A percentile compares a stretch with the other conserved stretches of the same genome.
Evolutionary conservation across 2,888 invertebrate genomes (phyloP).

Genomic region (Rhabditophanes sp.): DNA sequence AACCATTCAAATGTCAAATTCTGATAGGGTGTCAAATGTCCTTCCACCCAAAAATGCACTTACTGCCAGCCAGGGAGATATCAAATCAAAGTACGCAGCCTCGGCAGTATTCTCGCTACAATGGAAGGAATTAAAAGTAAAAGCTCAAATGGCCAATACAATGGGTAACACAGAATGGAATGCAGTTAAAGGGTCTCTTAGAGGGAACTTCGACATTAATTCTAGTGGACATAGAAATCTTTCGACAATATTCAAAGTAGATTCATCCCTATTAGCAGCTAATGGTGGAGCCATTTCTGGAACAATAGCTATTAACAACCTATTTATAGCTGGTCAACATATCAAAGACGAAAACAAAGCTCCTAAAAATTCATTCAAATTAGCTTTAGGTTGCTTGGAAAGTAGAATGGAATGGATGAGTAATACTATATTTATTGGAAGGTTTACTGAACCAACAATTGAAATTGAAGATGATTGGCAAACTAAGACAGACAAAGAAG

Average conservation of each 20-base stretch:
- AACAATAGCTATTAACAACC: conserved; percentile 71
- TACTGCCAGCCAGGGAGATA: neutral
- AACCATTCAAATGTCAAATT: conserved; percentile 1
- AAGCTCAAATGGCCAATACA: conserved; percentile 96
- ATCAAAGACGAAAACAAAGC: conserved; percentile 10
- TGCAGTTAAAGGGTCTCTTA: conserved; percentile 22
- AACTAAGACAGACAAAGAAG: conserved; percentile 6
- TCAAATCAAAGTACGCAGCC: neutral
- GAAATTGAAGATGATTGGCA: conserved; percentile 16
- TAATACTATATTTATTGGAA: conserved; percentile 75
- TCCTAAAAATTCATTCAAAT: conserved; percentile 21
- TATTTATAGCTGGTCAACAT: conserved; percentile 50
- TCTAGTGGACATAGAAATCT: conserved; percentile 24
- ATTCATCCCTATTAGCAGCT: conserved; percentile 73
- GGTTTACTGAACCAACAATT: conserved; percentile 50
- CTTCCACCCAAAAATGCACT: conserved; percentile 1
- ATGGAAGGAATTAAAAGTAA: conserved; percentile 78
- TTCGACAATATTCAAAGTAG: conserved; percentile 19
- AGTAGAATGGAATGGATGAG: conserved; percentile 93
- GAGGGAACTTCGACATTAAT: conserved; percentile 19
- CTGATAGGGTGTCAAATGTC: neutral
- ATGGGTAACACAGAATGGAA: conserved; percentile 86
- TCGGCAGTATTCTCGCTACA: conserved; percentile 55
- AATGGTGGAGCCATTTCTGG: conserved; percentile 95
- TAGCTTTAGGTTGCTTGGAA: conserved; percentile 20